phyloP scores from a whole-genome alignment of 2,888 invertebrate species.

The Epistrophe grossulariae region DNA sequence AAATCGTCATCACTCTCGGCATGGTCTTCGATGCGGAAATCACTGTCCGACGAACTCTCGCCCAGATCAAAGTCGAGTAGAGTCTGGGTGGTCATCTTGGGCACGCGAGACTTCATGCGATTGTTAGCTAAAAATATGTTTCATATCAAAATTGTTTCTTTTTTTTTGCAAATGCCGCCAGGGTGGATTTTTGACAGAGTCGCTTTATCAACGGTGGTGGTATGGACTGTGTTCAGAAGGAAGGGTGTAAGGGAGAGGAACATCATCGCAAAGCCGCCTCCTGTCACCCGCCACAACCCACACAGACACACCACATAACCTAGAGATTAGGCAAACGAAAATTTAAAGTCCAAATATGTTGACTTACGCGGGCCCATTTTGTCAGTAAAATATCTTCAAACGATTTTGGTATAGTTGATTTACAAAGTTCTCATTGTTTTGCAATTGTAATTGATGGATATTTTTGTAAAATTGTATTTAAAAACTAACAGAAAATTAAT shows the following conservation, averaged over 20 bases:
- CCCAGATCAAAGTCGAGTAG: constrained; percentile 93
- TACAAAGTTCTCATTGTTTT: constrained; percentile 52
- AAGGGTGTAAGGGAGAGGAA: neutral
- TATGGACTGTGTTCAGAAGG: neutral
- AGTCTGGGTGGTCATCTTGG: constrained; percentile 87
- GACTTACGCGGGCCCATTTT: constrained; percentile 77
- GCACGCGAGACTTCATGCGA: constrained; percentile 92
- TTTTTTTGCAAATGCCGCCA: constrained; percentile 44
- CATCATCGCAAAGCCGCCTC: constrained; percentile 83
- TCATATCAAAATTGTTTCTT: constrained; percentile 6
- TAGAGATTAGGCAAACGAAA: constrained; percentile 76
- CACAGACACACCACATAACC: constrained; percentile 52
- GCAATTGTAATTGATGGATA: constrained; percentile 33
- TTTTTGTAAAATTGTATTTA: constrained; percentile 44
- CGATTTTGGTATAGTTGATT: constrained; percentile 8
- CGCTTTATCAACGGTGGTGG: constrained; percentile 1
- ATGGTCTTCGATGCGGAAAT: constrained; percentile 95
- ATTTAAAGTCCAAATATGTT: constrained; percentile 38
- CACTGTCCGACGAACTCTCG: constrained; percentile 97
- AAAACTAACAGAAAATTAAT: constrained; percentile 42
- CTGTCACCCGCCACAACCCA: constrained; percentile 60
- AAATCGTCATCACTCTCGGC: constrained; percentile 87
- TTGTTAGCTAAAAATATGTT: constrained; percentile 87
- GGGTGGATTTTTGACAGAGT: constrained; percentile 31
- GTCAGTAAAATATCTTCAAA: constrained; percentile 25